These are phyloP conservation scores for Teleogryllus oceanicus DNA, from an alignment of 2,888 invertebrate species.

Conservation along the genomic window DNA sequence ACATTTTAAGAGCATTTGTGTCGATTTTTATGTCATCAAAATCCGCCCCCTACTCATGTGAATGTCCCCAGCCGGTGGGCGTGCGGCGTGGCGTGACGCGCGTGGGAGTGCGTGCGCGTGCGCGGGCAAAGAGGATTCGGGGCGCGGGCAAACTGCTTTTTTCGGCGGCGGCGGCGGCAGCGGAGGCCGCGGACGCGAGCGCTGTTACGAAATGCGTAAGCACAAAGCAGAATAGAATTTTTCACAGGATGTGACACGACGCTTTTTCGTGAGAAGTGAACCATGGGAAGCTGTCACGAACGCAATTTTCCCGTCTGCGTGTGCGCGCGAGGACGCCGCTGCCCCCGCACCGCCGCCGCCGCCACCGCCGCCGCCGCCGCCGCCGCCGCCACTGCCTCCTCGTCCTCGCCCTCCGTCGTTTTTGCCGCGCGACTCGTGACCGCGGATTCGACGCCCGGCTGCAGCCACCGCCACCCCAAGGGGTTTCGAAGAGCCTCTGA, in stretches of 20 bases:
- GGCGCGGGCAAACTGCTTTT: too few species aligned
- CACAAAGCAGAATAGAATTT: constrained; percentile 9
- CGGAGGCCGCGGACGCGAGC: background rate
- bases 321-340: background rate
- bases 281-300: constrained; percentile 18
- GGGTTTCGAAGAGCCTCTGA: too few species aligned
- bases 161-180: too few species aligned
- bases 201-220: constrained; percentile 18
- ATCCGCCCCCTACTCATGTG: too few species aligned
- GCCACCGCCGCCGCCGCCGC: background rate
- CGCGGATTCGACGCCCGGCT: too few species aligned
- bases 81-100: too few species aligned
- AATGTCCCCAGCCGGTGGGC: too few species aligned
- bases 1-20: too few species aligned
- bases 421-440: background rate
- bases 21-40: too few species aligned
- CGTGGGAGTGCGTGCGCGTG: too few species aligned
- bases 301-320: background rate
- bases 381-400: background rate
- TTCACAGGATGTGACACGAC: constrained; percentile 18
- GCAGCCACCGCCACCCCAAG: too few species aligned
- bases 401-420: background rate
- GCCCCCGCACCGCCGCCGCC: background rate
- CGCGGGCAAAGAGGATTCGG: too few species aligned
- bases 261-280: constrained; percentile 18